These are phyloP conservation scores for Cercopithecus mona DNA, from an alignment of 2,113 vertebrate species.

Conservation along the genomic window DNA sequence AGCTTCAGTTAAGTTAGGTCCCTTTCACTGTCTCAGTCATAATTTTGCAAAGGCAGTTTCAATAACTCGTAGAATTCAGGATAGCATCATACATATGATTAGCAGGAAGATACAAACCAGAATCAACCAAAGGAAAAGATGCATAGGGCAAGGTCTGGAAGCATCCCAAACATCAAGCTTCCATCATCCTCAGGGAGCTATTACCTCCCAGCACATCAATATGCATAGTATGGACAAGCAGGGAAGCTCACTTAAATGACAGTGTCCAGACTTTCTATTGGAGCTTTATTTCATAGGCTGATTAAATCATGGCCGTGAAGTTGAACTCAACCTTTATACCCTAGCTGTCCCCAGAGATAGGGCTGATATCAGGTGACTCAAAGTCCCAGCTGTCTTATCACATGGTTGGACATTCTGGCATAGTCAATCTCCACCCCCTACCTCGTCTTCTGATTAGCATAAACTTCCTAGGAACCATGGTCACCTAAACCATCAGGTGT, in stretches of 20 bases:
- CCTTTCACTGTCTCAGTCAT: too few relatives aligned
- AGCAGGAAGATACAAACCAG: not conserved
- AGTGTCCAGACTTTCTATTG: not conserved
- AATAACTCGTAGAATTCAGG: not conserved
- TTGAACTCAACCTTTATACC: not conserved
- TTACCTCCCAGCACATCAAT: not conserved
- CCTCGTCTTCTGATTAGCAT: not conserved
- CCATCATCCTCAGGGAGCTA: not conserved
- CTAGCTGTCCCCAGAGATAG: not conserved
- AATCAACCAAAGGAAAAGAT: not conserved
- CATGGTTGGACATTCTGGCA: not conserved
- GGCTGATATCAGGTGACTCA: not conserved
- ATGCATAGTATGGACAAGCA: not conserved
- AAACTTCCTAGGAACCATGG: not conserved
- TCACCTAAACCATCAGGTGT: not conserved
- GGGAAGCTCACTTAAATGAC: not conserved
- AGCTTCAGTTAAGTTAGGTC: too few relatives aligned
- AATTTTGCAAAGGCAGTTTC: too few relatives aligned
- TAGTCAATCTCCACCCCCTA: not conserved
- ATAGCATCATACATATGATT: not conserved
- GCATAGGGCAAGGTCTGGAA: not conserved
- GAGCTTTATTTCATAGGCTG: not conserved
- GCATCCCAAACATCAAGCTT: not conserved
- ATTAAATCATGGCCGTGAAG: not conserved
- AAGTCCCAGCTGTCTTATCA: not conserved